A percentile compares a stretch with the other conserved stretches of the same genome.
These are phyloP conservation scores for Punctoribates punctum DNA, from an alignment of 2,888 invertebrate species.

Conservation along the genomic window DNA sequence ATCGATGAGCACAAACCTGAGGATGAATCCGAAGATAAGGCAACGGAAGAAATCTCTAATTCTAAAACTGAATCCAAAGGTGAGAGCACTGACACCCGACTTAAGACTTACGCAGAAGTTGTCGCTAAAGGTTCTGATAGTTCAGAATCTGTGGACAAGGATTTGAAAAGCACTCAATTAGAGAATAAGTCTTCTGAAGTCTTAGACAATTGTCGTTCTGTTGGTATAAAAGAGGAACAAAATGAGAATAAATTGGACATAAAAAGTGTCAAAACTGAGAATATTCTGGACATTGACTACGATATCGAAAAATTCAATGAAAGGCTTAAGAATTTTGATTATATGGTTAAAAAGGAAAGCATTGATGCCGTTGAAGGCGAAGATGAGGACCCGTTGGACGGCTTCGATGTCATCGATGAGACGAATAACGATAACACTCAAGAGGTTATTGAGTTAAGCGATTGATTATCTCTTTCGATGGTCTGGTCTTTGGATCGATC, in stretches of 20 bases:
- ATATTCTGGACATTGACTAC: neutral
- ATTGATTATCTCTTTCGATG: neutral
- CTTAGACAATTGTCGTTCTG: neutral
- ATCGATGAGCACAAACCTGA: neutral
- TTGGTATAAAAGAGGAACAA: neutral
- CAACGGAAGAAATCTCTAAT: neutral
- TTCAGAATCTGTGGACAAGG: neutral
- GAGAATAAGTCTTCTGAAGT: neutral
- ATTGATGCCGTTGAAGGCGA: neutral
- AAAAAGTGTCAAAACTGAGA: neutral
- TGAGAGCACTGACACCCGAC: neutral
- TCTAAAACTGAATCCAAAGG: neutral
- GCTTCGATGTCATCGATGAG: constrained; percentile 24
- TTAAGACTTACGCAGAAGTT: neutral
- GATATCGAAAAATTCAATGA: constrained; percentile 4
- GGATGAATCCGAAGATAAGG: neutral
- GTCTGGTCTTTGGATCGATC: too few relatives aligned
- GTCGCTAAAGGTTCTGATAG: neutral
- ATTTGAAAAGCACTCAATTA: neutral
- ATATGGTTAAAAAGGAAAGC: neutral
- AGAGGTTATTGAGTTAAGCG: neutral
- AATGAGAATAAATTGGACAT: neutral
- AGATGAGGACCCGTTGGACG: neutral
- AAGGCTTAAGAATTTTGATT: neutral
- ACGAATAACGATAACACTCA: neutral